A percentile compares a stretch with the other conserved stretches of the same genome.
Conservation (phyloP, 2,888 invertebrate genomes). For the Tenthredo scrophulariae region DNA sequence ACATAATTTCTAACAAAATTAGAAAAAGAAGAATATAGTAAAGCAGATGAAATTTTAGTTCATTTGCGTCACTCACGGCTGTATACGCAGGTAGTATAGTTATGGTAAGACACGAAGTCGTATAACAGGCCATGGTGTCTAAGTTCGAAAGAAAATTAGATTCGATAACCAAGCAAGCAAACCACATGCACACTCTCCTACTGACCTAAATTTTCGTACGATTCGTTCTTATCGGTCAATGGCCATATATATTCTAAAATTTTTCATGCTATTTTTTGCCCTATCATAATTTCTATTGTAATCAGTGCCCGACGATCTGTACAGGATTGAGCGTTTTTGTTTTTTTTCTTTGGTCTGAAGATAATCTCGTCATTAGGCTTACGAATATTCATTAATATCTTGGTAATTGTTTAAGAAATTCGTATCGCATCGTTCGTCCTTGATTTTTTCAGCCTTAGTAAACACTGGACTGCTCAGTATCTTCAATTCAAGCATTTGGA, state of each 20-base stretch:
- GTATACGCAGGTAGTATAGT: background rate
- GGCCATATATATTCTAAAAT: background rate
- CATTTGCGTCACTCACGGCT: background rate
- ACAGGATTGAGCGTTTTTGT: background rate
- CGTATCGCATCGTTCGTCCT: background rate
- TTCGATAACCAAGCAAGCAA: slow-evolving; percentile 9
- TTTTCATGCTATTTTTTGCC: background rate
- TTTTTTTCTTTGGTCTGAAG: background rate
- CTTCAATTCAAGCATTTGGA: background rate
- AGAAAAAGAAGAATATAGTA: background rate
- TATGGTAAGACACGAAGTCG: background rate
- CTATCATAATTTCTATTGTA: background rate
- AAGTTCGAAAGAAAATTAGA: background rate
- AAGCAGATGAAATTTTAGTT: background rate
- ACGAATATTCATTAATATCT: background rate
- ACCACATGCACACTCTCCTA: background rate
- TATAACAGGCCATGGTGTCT: background rate
- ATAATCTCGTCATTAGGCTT: background rate
- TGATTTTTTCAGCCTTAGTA: background rate
- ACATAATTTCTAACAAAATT: background rate
- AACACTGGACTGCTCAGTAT: background rate
- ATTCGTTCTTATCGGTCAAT: slow-evolving; percentile 30
- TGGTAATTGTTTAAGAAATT: background rate
- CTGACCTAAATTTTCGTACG: slow-evolving; percentile 34
- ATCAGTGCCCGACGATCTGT: background rate